Evolutionary conservation across 37 sponge, comb jelly and placozoan genomes (phyloP).

Genomic region (Cladorhizidae sp.): DNA sequence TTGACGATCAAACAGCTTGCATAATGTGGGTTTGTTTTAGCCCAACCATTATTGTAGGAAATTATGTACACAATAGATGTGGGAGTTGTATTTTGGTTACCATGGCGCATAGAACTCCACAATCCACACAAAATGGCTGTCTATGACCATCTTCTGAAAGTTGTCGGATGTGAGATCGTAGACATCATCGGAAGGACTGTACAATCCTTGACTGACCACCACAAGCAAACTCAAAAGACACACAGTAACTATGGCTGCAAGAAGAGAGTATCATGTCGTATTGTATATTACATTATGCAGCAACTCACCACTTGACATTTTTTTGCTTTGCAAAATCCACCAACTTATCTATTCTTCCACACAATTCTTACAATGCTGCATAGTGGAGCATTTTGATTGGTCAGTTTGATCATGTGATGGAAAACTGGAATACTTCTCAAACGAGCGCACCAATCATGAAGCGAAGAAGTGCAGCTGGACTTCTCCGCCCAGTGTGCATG

Average conservation of each 20-base stretch:
- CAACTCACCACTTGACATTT: conserved; percentile 8
- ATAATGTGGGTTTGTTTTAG: neutral
- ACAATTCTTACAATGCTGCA: neutral
- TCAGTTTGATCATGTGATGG: neutral
- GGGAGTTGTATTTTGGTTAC: conserved; percentile 37
- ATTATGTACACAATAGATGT: too few relatives aligned
- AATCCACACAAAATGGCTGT: conserved; percentile 87
- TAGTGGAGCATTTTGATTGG: conserved; percentile 58
- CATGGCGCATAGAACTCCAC: conserved; percentile 99
- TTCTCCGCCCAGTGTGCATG: neutral
- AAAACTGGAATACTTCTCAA: conserved; percentile 11
- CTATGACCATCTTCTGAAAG: conserved; percentile 80
- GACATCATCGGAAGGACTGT: conserved; percentile 77
- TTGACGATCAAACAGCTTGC: conserved; percentile 29
- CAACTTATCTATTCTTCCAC: neutral
- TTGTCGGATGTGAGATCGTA: conserved; percentile 83
- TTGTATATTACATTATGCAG: too few relatives aligned
- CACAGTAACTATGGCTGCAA: neutral
- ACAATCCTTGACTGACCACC: conserved; percentile 41
- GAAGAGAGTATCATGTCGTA: neutral
- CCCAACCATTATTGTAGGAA: neutral
- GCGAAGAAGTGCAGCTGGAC: neutral
- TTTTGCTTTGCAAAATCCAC: too few relatives aligned
- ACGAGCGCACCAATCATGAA: conserved; percentile 16
- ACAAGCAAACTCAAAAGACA: neutral